phyloP scores from a whole-genome alignment of 2,113 vertebrate species.

The Bolborhynchus lineola region DNA sequence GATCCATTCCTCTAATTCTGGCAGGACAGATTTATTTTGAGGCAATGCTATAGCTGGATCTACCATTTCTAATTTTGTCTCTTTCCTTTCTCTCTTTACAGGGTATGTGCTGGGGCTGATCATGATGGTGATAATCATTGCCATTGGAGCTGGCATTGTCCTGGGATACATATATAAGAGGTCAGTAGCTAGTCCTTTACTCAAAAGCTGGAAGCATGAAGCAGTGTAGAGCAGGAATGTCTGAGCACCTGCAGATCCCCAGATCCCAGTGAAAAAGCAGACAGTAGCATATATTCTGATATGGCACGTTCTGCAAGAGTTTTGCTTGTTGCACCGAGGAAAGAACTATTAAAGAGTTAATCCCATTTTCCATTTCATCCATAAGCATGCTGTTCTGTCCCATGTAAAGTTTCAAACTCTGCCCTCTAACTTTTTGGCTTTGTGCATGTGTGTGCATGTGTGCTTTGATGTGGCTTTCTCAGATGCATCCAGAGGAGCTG shows the following conservation, averaged over 20 bases:
- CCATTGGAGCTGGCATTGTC: conserved; percentile 86
- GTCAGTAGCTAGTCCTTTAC: conserved; percentile 68
- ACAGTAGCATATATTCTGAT: background rate
- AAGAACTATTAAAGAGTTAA: background rate
- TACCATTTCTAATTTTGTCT: background rate
- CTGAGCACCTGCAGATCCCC: background rate
- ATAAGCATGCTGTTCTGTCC: background rate
- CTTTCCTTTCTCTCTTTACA: conserved; percentile 41
- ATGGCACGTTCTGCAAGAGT: background rate
- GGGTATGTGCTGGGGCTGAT: conserved; percentile 86
- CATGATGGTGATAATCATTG: conserved; percentile 91
- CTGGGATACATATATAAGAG: conserved; percentile 94
- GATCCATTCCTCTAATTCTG: background rate
- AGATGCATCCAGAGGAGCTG: background rate
- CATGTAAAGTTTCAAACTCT: background rate
- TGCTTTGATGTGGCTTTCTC: background rate
- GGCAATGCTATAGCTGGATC: background rate
- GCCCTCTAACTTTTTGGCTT: background rate
- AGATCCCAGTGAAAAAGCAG: background rate
- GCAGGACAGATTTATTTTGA: background rate
- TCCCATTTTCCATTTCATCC: background rate
- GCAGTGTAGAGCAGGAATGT: background rate
- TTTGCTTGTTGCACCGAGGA: background rate
- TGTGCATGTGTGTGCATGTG: background rate
- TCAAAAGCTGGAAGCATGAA: background rate